Conservation (phyloP, 2,888 invertebrate species). For the Acleris holmiana region DNA sequence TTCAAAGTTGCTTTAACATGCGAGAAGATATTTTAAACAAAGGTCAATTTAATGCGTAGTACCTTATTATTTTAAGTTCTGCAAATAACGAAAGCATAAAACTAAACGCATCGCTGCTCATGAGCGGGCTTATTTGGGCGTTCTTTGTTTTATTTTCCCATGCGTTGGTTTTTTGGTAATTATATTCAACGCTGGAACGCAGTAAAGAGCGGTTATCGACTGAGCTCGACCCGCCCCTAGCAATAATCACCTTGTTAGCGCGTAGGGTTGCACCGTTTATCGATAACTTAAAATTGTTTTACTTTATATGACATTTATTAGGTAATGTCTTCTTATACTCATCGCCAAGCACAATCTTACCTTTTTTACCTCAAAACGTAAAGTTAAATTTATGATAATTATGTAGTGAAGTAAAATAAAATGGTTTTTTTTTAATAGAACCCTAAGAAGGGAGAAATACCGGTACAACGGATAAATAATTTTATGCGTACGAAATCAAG, state of each 20-base stretch:
- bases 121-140: constrained; percentile 26
- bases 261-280: constrained; percentile 43
- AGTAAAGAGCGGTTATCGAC: constrained; percentile 65
- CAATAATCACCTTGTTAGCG: constrained; percentile 70
- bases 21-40: background rate
- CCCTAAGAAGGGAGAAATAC: too few species aligned
- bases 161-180: constrained; percentile 65
- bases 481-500: too few species aligned
- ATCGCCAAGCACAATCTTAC: too few species aligned
- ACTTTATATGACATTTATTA: too few species aligned
- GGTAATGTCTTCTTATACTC: too few species aligned
- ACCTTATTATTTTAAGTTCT: constrained; percentile 28
- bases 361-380: too few species aligned
- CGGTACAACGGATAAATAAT: too few species aligned
- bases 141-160: constrained; percentile 50
- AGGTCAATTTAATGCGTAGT: constrained; percentile 18
- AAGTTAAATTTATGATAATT: too few species aligned
- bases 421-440: too few species aligned
- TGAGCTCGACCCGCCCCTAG: constrained; percentile 61
- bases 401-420: too few species aligned
- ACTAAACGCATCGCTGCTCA: constrained; percentile 32
- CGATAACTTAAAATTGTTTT: constrained; percentile 41
- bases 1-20: background rate
- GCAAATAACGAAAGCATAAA: constrained; percentile 28
- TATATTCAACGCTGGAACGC: constrained; percentile 60